Evolutionary conservation across 1,140 invertebrate species (phyloP), one percentile per base, ranked within the genome.

Genomic region (Batillaria attramentaria): DNA sequence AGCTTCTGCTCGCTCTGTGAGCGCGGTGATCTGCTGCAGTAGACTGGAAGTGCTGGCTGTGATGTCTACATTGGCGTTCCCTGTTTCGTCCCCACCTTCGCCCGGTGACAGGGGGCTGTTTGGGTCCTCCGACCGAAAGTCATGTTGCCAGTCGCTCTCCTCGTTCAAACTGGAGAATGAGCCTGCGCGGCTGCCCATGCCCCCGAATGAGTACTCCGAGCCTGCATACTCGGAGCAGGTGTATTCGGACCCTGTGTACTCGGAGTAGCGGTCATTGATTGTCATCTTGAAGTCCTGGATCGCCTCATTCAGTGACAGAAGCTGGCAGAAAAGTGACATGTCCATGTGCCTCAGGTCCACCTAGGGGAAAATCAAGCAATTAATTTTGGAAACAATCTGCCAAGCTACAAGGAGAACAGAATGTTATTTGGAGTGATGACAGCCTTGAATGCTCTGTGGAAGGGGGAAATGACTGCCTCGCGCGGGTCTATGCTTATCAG

Each of bases 261-360:
- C 87, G 20, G 94, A 93, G 54, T 93, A 93, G 81, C 94, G 93
- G 46, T 94, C 94, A 85, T 95, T 94, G 43, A 95, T 88, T 31
- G 95, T 92, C 72, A 93, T 93, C 24, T 96, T 93, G 91, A 96
- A 97, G 77, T 96, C 95, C 84, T 96, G 95, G 87, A 97, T 96
- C 1, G 95, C 95, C 89, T 97, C 95, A 88, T 96, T 96, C 8
- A 97, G 91, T 0, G 95, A 94, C 95, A 95, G 96, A 76, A 97
- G 91, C 90, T 97, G 96, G 3, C 95, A 96, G 2, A 97, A 91
- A 37, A 97, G 90, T 0, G 95, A 96, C 41, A 97, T 92, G 88
- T 97, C 96, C 88, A 97, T 86, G 87, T 97, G 95, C 18, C 96
- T 92, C 1, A 97, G 92, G 81, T 95, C 95, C 83, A 95, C 95